These are phyloP conservation scores for Parelbella ahira DNA, from an alignment of 2,888 invertebrate species.

Conservation along the genomic window DNA sequence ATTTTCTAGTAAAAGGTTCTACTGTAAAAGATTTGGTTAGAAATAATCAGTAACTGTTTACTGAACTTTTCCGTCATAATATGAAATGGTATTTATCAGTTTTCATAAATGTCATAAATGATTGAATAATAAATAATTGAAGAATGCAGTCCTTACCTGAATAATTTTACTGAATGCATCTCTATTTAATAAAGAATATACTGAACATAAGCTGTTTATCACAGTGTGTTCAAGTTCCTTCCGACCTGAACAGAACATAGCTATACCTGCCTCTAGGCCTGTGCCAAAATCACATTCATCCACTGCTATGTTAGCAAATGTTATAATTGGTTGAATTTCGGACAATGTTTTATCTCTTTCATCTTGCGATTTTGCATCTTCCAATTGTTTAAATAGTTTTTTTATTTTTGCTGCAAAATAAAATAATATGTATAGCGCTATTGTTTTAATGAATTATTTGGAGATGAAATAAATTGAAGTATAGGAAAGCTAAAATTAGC, in stretches of 20 bases:
- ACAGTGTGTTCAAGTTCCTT: slow-evolving; percentile 84
- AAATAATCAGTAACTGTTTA: too few species aligned
- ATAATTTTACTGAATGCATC: slow-evolving; percentile 87
- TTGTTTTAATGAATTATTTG: too few species aligned
- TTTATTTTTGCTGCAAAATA: slow-evolving; percentile 83
- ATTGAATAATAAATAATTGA: too few species aligned
- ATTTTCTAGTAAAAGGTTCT: too few species aligned
- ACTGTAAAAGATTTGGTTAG: too few species aligned
- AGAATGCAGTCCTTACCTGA: too few species aligned
- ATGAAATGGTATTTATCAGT: too few species aligned
- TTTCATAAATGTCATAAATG: too few species aligned
- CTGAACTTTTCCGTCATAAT: too few species aligned
- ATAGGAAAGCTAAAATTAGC: too few species aligned
- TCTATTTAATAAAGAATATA: slow-evolving; percentile 88
- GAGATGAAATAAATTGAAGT: too few species aligned
- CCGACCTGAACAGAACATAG: slow-evolving; percentile 89
- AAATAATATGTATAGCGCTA: too few species aligned
- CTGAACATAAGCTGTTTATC: slow-evolving; percentile 83
- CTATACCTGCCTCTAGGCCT: slow-evolving; percentile 92
- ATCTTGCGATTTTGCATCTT: slow-evolving; percentile 77
- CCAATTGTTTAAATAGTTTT: slow-evolving; percentile 84
- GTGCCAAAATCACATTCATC: slow-evolving; percentile 98
- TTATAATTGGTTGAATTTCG: slow-evolving; percentile 89
- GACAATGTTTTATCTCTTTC: slow-evolving; percentile 83
- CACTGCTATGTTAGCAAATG: slow-evolving; percentile 91